These are phyloP conservation scores for Spea multiplicata DNA, from an alignment of 2,113 vertebrate species.

Conservation along the genomic window DNA sequence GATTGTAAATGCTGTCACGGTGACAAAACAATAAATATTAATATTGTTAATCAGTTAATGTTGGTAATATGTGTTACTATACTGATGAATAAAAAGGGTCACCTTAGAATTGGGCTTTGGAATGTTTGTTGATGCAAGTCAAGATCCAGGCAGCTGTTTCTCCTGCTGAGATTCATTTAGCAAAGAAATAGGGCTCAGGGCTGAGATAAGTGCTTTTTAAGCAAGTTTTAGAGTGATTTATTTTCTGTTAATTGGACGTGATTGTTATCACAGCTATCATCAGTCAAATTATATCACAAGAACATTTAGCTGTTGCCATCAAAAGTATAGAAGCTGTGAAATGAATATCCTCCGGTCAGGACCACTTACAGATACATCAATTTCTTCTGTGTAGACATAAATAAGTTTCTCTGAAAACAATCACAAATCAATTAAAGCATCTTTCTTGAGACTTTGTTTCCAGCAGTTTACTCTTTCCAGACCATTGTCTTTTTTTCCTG, in stretches of 20 bases:
- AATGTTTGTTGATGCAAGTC: constrained; percentile 42
- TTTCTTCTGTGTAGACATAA: constrained; percentile 45
- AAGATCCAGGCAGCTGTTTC: constrained; percentile 47
- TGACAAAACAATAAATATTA: constrained; percentile 2
- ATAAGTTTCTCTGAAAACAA: constrained; percentile 48
- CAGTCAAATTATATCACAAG: constrained; percentile 50
- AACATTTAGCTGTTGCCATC: constrained; percentile 49
- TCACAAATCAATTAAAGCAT: constrained; percentile 49
- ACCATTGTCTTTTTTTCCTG: constrained; percentile 27
- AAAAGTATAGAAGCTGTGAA: constrained; percentile 47
- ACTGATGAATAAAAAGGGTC: constrained; percentile 34
- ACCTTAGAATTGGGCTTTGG: constrained; percentile 44
- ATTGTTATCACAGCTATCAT: constrained; percentile 50
- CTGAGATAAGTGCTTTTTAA: constrained; percentile 50
- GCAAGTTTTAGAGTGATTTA: constrained; percentile 50
- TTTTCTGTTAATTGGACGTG: constrained; percentile 49
- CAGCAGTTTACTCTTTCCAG: constrained; percentile 40
- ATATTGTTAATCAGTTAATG: constrained; percentile 18
- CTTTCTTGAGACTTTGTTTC: constrained; percentile 49
- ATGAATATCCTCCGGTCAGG: constrained; percentile 49
- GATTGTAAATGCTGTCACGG: neutral
- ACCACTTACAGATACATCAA: constrained; percentile 50
- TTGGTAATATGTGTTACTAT: constrained; percentile 30
- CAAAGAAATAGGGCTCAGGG: constrained; percentile 46
- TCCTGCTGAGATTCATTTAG: constrained; percentile 48